Evolutionary conservation across 1,140 invertebrate genomes (phyloP).

Genomic region (Drosophila azteca): DNA sequence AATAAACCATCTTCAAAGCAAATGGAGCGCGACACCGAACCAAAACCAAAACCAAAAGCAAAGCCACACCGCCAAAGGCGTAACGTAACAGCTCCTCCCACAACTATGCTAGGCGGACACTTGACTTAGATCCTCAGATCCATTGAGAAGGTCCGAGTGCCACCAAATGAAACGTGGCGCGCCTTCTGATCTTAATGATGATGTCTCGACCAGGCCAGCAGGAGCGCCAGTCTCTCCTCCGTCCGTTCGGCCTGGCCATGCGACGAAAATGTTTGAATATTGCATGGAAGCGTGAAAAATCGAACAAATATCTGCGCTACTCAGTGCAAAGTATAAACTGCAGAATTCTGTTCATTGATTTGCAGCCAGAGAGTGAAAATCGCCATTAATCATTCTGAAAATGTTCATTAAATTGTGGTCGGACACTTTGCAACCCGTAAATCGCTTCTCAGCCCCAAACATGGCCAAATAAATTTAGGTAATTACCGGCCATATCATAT

Average conservation of each 20-base stretch:
- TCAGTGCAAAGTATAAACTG: slow-evolving; percentile 27
- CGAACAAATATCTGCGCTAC: slow-evolving; percentile 63
- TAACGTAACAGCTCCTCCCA: slow-evolving; percentile 22
- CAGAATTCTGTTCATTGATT: slow-evolving; percentile 67
- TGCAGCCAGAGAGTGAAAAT: slow-evolving; percentile 48
- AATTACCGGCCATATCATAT: slow-evolving; percentile 46
- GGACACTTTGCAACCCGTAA: slow-evolving; percentile 70
- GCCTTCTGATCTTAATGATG: slow-evolving; percentile 72
- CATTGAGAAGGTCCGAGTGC: slow-evolving; percentile 18
- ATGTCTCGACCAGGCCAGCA: slow-evolving; percentile 25
- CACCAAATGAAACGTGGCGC: slow-evolving; percentile 74
- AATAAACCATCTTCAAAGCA: slow-evolving; percentile 80
- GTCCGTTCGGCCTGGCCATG: slow-evolving; percentile 21
- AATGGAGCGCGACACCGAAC: slow-evolving; percentile 72
- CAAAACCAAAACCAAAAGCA: slow-evolving; percentile 55
- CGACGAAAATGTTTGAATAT: slow-evolving; percentile 63
- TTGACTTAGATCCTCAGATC: slow-evolving; percentile 1
- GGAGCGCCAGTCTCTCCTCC: slow-evolving; percentile 3
- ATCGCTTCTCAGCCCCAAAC: slow-evolving; percentile 38
- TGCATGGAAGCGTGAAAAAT: slow-evolving; percentile 80
- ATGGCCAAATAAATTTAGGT: slow-evolving; percentile 56
- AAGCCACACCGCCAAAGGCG: slow-evolving; percentile 33
- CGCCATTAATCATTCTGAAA: slow-evolving; percentile 68
- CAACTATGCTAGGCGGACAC: slow-evolving; percentile 21
- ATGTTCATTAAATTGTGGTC: slow-evolving; percentile 61